Base-by-base conservation (phyloP, 2,113 vertebrate genomes). In the Phasianus colchicus region DNA sequence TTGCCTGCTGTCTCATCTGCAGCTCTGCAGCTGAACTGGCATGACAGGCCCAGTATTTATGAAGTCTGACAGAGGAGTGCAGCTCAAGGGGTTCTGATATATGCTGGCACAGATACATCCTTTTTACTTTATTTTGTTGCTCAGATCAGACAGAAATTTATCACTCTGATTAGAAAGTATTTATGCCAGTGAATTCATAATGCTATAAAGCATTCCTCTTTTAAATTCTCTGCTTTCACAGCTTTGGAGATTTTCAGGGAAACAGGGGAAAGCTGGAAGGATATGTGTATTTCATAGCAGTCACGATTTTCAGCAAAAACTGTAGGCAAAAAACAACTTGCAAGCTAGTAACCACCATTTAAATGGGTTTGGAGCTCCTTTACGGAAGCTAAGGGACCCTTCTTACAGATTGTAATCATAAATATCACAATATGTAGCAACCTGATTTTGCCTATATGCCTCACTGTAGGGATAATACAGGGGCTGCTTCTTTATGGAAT, bases 151-250 rank as follows among this genome's bases (percentile, higher is more conserved):
- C 67, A 95, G 89, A 90, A 95, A 96, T 96, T 84, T 92, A 79
- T 96, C 93, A 96, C 79, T 94, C 84, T 96, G 92, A 96, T 97
- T 95, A 95, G 92, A 88, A 82, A 73, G 6, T 95, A 97, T 91
- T 97, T 94, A 94, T 95, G 83, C 95, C 96, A 97, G 74, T 73
- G 91, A 87, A 95, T 92, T 91, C 86, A 78, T 86, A 94, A 95
- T 73, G 50, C 36, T 95, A 83, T 88, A 97, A 94, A 97, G 65
- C 78, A 93, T 92, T 88, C 73, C 34, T 80, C 52, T 90, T 96
- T 17, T 61, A 79, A 16, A 11, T 45, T 87, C 84, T 63, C 65
- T 36, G 30, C 32, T 88, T 95, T 91, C 84, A 45, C 47, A 76
- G 67, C 79, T 92, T 95, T 88, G 84, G 83, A 94, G 32, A 79